Evolutionary conservation across 2,113 vertebrate species (phyloP).

Genomic region (Lepus americanus): DNA sequence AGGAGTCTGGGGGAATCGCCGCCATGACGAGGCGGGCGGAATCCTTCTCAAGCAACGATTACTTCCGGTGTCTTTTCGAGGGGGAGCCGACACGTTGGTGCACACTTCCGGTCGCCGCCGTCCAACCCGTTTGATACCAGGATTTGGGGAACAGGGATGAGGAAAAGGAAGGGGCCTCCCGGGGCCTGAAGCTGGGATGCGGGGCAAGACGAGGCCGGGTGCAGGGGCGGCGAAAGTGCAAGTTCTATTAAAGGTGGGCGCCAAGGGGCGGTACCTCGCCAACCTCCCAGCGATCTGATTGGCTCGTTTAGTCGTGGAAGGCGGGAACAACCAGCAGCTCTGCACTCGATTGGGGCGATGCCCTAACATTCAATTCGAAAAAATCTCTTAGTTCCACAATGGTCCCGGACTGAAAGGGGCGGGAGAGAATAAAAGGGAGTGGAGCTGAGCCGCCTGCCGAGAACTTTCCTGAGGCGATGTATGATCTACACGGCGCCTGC

Average conservation of each 20-base stretch:
- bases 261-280: not conserved
- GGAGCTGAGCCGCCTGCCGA: not conserved
- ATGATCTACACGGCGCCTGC: not conserved
- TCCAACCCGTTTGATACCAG: accelerated
- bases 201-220: accelerated
- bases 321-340: slow-evolving; percentile 34
- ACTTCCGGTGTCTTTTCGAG: slow-evolving; percentile 72
- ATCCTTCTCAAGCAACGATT: not conserved
- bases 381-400: not conserved
- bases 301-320: slow-evolving; percentile 27
- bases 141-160: not conserved
- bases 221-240: not conserved
- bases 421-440: not conserved
- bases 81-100: accelerated
- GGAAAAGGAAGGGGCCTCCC: not conserved
- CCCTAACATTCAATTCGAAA: not conserved
- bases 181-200: not conserved
- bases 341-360: not conserved
- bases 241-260: accelerated
- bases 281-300: slow-evolving; percentile 23
- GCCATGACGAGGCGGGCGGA: slow-evolving; percentile 84
- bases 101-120: slow-evolving; percentile 73
- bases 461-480: not conserved
- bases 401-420: not conserved
- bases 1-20: slow-evolving; percentile 93